Percentiles rank a stretch among this genome's conserved stretches.
These are phyloP conservation scores for Meteorus colon DNA, from an alignment of 2,888 invertebrate species.

Conservation along the genomic window DNA sequence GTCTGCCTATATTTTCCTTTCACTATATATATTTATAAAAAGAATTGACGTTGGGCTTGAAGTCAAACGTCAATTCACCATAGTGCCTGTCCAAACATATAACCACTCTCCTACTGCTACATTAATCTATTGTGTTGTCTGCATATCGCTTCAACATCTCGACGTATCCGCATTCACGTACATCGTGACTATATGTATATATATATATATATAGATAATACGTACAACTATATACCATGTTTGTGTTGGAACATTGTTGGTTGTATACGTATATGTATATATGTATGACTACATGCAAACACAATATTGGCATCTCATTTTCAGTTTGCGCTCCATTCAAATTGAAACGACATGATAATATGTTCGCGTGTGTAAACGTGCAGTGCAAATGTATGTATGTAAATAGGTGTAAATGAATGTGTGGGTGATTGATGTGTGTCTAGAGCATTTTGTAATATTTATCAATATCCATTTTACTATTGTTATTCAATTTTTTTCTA, in stretches of 20 bases:
- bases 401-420: conserved; percentile 7
- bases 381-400: not conserved
- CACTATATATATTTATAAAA: conserved; percentile 27
- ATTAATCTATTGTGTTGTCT: conserved; percentile 33
- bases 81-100: conserved; percentile 12
- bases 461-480: conserved; percentile 5
- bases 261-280: not conserved
- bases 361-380: not conserved
- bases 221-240: not conserved
- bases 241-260: not conserved
- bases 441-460: conserved; percentile 16
- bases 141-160: conserved; percentile 31
- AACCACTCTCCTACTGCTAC: conserved; percentile 15
- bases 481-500: conserved; percentile 5
- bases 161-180: not conserved
- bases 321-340: conserved; percentile 9
- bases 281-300: not conserved
- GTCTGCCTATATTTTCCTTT: conserved; percentile 9
- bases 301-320: conserved; percentile 7
- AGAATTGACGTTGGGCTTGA: conserved; percentile 32
- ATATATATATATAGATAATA: conserved; percentile 5
- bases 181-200: conserved; percentile 6
- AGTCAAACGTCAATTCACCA: conserved; percentile 30
- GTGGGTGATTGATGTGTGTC: conserved; percentile 9
- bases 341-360: conserved; percentile 18